These are phyloP conservation scores for Sorex araneus DNA, from an alignment of 2,113 vertebrate species.

Conservation along the genomic window DNA sequence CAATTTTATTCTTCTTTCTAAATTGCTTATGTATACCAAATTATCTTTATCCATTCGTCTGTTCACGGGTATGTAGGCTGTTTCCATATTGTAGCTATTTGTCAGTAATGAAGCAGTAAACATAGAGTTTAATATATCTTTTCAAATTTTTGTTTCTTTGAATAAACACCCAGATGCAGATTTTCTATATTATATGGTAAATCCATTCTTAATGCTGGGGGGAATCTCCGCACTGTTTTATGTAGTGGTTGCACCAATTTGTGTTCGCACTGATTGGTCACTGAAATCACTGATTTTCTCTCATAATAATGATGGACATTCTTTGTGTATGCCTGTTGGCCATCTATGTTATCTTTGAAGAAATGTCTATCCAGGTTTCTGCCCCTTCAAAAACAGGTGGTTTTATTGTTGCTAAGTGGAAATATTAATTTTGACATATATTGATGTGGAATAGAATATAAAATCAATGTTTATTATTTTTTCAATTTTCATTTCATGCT, in stretches of 20 bases:
- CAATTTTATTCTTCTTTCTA: neutral
- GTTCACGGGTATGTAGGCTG: neutral
- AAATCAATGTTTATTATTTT: conserved; percentile 9
- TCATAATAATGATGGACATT: neutral
- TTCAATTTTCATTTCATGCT: neutral
- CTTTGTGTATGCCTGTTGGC: neutral
- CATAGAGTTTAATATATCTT: neutral
- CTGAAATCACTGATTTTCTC: neutral
- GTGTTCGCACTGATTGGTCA: too few species aligned
- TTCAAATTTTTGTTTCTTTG: neutral
- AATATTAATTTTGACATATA: neutral
- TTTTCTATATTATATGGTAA: neutral
- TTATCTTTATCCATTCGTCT: neutral
- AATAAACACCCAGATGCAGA: neutral
- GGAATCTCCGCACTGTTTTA: neutral
- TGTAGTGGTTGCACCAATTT: neutral
- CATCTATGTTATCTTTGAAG: neutral
- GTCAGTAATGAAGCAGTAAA: neutral
- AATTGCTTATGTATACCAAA: neutral
- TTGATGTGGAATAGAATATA: conserved; percentile 30
- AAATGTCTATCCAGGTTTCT: neutral
- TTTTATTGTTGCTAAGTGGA: neutral
- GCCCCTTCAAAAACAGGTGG: neutral
- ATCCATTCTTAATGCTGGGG: neutral
- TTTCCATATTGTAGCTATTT: neutral